These are phyloP conservation scores for Chaenocephalus aceratus DNA, from an alignment of 2,113 vertebrate species.

Conservation along the genomic window DNA sequence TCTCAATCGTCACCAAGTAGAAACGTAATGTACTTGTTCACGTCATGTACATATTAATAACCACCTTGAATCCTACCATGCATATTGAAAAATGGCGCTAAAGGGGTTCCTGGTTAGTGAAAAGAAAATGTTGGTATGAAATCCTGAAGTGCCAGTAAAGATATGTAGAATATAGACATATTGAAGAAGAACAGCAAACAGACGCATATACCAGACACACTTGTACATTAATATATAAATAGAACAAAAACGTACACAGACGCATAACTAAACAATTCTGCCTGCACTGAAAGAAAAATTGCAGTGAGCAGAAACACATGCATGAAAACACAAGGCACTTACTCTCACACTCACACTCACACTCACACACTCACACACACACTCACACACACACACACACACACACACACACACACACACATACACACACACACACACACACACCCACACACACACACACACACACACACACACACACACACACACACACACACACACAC, in stretches of 20 bases:
- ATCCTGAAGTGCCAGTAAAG: too few species aligned
- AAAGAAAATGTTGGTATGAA: too few species aligned
- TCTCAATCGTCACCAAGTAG: too few species aligned
- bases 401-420: not conserved
- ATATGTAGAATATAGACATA: not conserved
- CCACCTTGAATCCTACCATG: too few species aligned
- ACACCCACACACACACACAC: not conserved
- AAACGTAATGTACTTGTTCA: too few species aligned
- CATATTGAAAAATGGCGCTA: too few species aligned
- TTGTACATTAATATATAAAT: too few species aligned
- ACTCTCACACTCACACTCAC: not conserved
- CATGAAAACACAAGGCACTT: slow-evolving; percentile 2
- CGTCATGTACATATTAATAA: too few species aligned
- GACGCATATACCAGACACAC: not conserved
- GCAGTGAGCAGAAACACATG: slow-evolving; percentile 8
- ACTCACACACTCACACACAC: not conserved
- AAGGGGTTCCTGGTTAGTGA: too few species aligned
- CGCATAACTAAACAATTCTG: not conserved
- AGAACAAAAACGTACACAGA: not conserved
- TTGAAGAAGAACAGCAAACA: not conserved
- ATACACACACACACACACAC: not conserved
- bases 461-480: not conserved
- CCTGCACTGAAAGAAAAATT: not conserved
- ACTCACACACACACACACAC: not conserved
- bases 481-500: slow-evolving; percentile 1